Percentiles rank a stretch among this genome's conserved stretches.
These are phyloP conservation scores for Murina feae DNA, from an alignment of 2,113 vertebrate species.

Conservation along the genomic window DNA sequence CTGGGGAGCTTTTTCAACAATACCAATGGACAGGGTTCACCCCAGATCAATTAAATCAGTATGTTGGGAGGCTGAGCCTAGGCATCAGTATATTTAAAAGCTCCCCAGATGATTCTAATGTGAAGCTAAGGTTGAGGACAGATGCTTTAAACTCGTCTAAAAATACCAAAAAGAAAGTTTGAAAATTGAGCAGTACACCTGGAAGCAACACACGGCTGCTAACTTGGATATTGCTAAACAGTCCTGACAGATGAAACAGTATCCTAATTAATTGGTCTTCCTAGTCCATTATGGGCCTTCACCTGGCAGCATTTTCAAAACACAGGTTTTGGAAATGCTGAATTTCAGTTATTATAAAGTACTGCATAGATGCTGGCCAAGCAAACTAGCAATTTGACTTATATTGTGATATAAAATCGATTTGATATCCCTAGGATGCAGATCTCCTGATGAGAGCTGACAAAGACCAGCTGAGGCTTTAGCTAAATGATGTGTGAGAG, in stretches of 20 bases:
- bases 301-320: slow-evolving; percentile 61
- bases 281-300: slow-evolving; percentile 60
- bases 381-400: slow-evolving; percentile 64
- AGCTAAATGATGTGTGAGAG: slow-evolving; percentile 72
- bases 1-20: background rate
- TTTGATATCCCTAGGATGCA: slow-evolving; percentile 67
- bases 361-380: slow-evolving; percentile 61
- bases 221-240: slow-evolving; percentile 61
- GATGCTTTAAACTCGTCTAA: slow-evolving; percentile 51
- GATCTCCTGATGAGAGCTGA: slow-evolving; percentile 70
- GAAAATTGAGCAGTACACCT: slow-evolving; percentile 62
- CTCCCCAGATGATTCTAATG: slow-evolving; percentile 31
- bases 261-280: slow-evolving; percentile 62
- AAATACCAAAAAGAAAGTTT: slow-evolving; percentile 53
- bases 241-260: slow-evolving; percentile 61
- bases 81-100: background rate
- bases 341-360: slow-evolving; percentile 67
- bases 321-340: slow-evolving; percentile 58
- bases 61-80: background rate
- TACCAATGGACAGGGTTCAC: background rate
- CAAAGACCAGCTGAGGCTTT: slow-evolving; percentile 71
- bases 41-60: slow-evolving; percentile 28
- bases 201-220: slow-evolving; percentile 36
- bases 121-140: slow-evolving; percentile 34
- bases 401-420: slow-evolving; percentile 68